Percentiles rank a stretch among this genome's conserved stretches.
Conservation (phyloP, 2,797 vertebrate species). For the Sphaeramia orbicularis region DNA sequence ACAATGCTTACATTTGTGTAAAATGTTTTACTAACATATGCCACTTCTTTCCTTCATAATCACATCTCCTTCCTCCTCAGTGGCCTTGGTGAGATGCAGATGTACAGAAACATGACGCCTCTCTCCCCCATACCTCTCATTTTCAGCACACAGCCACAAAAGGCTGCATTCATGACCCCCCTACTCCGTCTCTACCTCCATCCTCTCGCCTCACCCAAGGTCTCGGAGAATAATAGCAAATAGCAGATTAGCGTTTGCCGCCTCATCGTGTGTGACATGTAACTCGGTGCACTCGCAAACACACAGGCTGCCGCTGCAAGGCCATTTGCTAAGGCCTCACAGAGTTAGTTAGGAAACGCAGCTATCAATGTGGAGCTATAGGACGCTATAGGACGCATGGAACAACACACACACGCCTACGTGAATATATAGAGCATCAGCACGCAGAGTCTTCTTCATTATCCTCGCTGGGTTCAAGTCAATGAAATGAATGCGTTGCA, state of each 20-base stretch:
- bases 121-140: too few species aligned
- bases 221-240: conserved; percentile 55
- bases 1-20: too few species aligned
- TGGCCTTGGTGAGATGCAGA: too few species aligned
- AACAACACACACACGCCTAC: not conserved
- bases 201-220: conserved; percentile 65
- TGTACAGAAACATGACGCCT: too few species aligned
- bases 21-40: too few species aligned
- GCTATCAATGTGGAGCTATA: conserved; percentile 25
- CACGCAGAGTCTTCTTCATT: not conserved
- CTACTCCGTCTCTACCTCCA: conserved; percentile 80
- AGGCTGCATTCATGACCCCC: conserved; percentile 22
- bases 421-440: not conserved
- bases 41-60: too few species aligned
- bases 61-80: too few species aligned
- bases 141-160: not conserved
- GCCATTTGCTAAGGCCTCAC: conserved; percentile 35
- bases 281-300: not conserved
- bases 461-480: not conserved
- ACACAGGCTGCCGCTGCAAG: conserved; percentile 29
- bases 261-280: conserved; percentile 3
- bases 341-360: conserved; percentile 54
- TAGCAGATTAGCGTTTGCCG: conserved; percentile 48
- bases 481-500: not conserved
- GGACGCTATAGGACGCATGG: conserved; percentile 2